A percentile compares a stretch with the other conserved stretches of the same genome.
phyloP scores from a whole-genome alignment of 2,797 vertebrate species.

The Arctocebus calabarensis region DNA sequence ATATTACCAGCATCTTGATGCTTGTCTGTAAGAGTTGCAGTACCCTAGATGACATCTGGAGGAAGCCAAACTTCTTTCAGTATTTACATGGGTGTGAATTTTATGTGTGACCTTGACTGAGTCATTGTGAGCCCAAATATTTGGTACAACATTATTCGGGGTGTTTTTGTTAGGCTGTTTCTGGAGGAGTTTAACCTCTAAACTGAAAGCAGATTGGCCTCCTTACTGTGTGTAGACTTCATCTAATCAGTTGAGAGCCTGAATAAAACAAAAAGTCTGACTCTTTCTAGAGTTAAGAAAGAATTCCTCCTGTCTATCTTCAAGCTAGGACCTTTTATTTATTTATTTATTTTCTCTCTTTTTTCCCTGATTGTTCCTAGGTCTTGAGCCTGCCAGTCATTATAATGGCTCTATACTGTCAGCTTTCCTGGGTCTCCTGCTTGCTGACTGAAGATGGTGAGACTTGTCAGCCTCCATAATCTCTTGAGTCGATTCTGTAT shows the following conservation, averaged over 20 bases:
- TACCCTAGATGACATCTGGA: neutral
- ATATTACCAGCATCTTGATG: too few species aligned
- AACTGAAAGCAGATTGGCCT: neutral
- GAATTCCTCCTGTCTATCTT: neutral
- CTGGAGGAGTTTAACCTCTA: neutral
- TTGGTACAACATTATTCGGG: neutral
- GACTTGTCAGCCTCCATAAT: neutral
- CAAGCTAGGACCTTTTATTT: neutral
- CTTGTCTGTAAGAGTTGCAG: accelerated
- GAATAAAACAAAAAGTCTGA: neutral
- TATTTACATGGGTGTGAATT: neutral
- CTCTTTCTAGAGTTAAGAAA: neutral
- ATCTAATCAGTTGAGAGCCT: neutral
- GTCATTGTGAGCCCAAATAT: neutral
- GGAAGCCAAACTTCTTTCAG: neutral
- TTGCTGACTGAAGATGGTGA: neutral
- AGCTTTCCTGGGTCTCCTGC: neutral
- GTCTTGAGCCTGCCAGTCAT: neutral
- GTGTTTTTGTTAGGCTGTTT: neutral
- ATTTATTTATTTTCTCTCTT: neutral
- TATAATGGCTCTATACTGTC: neutral
- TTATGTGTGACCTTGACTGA: neutral
- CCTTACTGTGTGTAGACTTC: neutral
- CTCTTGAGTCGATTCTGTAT: neutral
- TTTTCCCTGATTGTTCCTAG: neutral